Conservation (phyloP, 2,888 invertebrate species). For the Trisateles emortualis region DNA sequence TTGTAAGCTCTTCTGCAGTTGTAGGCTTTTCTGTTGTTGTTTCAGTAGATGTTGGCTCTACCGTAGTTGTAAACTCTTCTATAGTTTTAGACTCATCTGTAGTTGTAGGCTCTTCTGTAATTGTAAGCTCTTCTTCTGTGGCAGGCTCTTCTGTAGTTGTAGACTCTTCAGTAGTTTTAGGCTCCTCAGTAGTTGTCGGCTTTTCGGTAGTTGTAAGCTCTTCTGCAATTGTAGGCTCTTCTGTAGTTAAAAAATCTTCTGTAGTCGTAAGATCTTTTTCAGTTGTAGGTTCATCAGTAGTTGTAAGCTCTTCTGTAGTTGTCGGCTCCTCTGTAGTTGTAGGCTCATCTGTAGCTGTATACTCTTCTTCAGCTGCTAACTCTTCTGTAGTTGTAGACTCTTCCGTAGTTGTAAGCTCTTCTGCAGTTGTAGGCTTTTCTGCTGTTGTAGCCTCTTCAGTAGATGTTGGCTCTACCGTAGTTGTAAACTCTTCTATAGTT, state of each 20-base stretch:
- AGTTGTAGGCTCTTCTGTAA: no score
- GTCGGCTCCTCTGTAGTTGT: background rate
- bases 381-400: no score
- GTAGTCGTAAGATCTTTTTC: background rate
- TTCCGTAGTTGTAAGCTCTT: background rate
- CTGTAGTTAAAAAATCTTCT: background rate
- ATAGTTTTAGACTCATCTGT: no score
- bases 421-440: background rate
- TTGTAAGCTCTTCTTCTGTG: no score
- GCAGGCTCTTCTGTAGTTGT: background rate
- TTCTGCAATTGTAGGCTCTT: background rate
- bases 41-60: conserved; percentile 11
- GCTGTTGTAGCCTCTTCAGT: no score
- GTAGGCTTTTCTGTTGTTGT: background rate
- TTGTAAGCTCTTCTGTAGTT: background rate
- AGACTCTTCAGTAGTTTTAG: background rate
- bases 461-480: no score
- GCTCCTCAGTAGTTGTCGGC: background rate
- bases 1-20: background rate
- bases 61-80: no score
- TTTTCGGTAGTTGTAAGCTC: background rate
- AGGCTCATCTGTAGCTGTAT: no score
- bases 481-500: background rate
- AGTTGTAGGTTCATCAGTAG: background rate
- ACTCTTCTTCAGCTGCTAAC: no score